phyloP scores from a whole-genome alignment of 1,140 invertebrate genomes.

The Lasioglossum albipes region DNA sequence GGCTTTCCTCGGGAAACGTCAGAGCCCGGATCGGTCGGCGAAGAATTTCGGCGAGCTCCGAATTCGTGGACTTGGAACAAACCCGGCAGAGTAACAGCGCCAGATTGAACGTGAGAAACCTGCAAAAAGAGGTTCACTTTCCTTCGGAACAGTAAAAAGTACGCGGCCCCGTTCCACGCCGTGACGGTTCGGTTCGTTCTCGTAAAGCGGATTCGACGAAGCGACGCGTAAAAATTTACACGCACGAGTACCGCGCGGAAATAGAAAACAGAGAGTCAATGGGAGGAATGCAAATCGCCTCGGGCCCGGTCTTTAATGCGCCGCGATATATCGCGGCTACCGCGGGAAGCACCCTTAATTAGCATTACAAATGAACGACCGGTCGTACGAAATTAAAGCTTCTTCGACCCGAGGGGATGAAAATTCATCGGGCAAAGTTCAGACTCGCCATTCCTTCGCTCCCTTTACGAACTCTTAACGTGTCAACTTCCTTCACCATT shows the following conservation, averaged over 20 bases:
- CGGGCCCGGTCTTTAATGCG: background rate
- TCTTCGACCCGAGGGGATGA: conserved; percentile 4
- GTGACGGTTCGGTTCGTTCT: too few species aligned
- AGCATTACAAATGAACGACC: conserved; percentile 8
- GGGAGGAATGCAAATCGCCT: background rate
- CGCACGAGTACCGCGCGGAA: background rate
- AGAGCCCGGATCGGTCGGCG: conserved; percentile 75
- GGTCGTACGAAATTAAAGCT: conserved; percentile 1
- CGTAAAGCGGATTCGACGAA: background rate
- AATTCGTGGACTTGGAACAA: conserved; percentile 57
- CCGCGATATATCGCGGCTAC: background rate
- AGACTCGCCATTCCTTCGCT: background rate
- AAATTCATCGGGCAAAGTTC: conserved; percentile 16
- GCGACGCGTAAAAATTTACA: background rate
- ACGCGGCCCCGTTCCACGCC: background rate
- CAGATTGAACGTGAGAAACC: conserved; percentile 37
- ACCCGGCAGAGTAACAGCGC: background rate
- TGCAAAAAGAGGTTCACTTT: conserved; percentile 19
- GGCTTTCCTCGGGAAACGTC: conserved; percentile 73
- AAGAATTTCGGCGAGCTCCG: conserved; percentile 74
- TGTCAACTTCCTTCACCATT: background rate
- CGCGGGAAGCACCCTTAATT: background rate
- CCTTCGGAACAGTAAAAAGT: background rate
- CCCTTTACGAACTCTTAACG: conserved; percentile 5
- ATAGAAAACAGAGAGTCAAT: background rate